Evolutionary conservation across 2,888 invertebrate genomes (phyloP).

Genomic region (Strigamia maritima): DNA sequence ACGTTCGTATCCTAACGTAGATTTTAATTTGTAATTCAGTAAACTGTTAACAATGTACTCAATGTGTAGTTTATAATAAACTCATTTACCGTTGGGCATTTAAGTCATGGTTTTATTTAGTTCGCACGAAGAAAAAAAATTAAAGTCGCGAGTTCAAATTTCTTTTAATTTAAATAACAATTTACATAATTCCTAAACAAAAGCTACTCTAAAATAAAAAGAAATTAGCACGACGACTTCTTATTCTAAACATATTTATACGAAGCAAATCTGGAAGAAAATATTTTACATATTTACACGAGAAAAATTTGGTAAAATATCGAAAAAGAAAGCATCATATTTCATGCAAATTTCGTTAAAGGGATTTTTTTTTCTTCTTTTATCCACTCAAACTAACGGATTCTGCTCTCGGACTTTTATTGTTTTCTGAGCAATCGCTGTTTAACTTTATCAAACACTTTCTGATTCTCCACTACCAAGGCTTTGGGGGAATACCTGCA

Average conservation of each 20-base stretch:
- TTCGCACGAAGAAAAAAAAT: no score
- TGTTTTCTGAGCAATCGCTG: neutral
- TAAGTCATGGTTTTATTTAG: neutral
- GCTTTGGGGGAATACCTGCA: neutral
- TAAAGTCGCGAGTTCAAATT: no score
- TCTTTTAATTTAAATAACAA: neutral
- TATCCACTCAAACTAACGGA: neutral
- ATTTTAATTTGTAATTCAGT: neutral
- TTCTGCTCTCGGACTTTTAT: neutral
- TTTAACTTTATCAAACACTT: neutral
- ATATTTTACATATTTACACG: neutral
- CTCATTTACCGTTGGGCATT: neutral
- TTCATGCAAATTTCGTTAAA: neutral
- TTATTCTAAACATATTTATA: neutral
- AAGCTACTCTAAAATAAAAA: neutral
- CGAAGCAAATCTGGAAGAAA: neutral
- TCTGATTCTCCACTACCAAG: neutral
- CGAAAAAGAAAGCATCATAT: neutral
- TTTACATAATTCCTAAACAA: neutral
- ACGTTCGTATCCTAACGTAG: neutral
- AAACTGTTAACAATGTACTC: neutral
- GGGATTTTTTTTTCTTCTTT: neutral
- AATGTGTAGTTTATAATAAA: neutral
- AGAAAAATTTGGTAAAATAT: neutral
- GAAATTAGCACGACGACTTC: neutral